These are phyloP conservation scores for Cyaniris semiargus DNA, from an alignment of 2,888 invertebrate genomes.

Conservation along the genomic window DNA sequence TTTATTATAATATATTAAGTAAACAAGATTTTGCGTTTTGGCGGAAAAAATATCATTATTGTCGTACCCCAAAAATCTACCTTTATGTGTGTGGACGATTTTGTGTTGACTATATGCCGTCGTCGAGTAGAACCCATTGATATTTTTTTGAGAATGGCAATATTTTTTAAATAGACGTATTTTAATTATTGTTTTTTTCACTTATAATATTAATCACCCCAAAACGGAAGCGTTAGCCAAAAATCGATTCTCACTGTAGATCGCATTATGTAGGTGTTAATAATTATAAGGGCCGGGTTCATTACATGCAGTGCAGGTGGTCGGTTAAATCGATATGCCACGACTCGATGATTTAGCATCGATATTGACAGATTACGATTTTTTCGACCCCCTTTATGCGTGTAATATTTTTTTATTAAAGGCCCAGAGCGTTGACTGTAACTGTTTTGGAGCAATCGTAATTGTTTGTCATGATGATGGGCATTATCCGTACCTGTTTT, in stretches of 20 bases:
- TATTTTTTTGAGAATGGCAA: too few species aligned
- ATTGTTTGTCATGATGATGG: background rate
- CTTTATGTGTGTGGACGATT: too few species aligned
- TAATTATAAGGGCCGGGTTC: slow-evolving; percentile 60
- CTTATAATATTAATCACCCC: too few species aligned
- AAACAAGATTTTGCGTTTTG: too few species aligned
- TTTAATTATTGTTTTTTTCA: too few species aligned
- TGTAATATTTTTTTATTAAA: slow-evolving; percentile 40
- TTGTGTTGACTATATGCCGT: too few species aligned
- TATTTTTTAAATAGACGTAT: too few species aligned
- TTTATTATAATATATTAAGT: too few species aligned
- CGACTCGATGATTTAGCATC: slow-evolving; percentile 55
- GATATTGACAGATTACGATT: slow-evolving; percentile 48
- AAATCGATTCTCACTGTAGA: slow-evolving; percentile 55
- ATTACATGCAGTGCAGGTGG: slow-evolving; percentile 71
- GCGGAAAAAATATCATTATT: too few species aligned
- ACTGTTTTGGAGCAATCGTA: background rate
- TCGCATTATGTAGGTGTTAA: slow-evolving; percentile 64
- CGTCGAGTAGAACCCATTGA: too few species aligned
- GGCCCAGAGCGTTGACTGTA: slow-evolving; percentile 31
- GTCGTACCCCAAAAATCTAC: too few species aligned
- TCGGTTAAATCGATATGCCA: slow-evolving; percentile 55
- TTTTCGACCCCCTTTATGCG: slow-evolving; percentile 46
- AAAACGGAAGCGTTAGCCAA: too few species aligned
- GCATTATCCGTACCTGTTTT: background rate